Percentiles rank a stretch among this genome's conserved stretches.
Conservation (phyloP, 2,113 vertebrate genomes). For the Semnopithecus entellus region DNA sequence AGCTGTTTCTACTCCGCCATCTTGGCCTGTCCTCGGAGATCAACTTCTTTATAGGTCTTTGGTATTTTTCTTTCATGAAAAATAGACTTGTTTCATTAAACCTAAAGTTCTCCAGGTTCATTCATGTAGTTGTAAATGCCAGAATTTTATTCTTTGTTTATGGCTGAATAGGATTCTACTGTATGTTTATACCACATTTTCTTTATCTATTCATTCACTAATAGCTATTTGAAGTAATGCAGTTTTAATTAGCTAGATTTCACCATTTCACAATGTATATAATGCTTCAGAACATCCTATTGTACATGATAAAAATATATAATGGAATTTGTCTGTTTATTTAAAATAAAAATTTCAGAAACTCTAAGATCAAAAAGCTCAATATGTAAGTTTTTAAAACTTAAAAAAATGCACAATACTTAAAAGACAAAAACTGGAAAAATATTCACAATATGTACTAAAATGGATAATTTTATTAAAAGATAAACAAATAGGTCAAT, state of each 20-base stretch:
- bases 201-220: background rate
- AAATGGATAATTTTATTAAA: background rate
- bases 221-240: background rate
- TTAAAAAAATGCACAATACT: background rate
- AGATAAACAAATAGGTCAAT: background rate
- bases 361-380: background rate
- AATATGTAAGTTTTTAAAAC: background rate
- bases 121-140: background rate
- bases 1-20: too few relatives aligned
- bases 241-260: background rate
- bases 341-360: background rate
- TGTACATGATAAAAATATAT: background rate
- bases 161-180: background rate
- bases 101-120: background rate
- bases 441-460: background rate
- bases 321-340: background rate
- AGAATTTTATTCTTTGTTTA: background rate
- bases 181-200: background rate
- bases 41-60: background rate
- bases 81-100: background rate
- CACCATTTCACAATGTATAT: background rate
- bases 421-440: background rate
- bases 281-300: background rate
- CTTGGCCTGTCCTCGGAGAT: too few relatives aligned
- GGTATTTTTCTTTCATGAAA: background rate